Percentiles rank a stretch among this genome's conserved stretches.
These are phyloP conservation scores for Hapalemur alaotrensis DNA, from an alignment of 2,797 vertebrate genomes.

Conservation along the genomic window DNA sequence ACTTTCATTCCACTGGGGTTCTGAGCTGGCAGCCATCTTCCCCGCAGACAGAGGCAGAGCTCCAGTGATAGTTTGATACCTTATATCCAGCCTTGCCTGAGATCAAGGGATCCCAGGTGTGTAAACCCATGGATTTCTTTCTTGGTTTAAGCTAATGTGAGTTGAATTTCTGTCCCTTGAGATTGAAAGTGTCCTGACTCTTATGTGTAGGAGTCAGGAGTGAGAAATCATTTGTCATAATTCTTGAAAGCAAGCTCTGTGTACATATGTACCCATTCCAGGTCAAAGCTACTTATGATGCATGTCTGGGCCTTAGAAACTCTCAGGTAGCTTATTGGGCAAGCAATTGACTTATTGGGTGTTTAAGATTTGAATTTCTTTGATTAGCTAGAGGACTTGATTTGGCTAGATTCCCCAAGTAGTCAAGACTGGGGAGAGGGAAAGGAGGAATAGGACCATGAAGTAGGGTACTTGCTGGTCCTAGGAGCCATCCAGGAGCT, in stretches of 20 bases:
- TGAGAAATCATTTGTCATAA: neutral
- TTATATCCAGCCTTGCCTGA: neutral
- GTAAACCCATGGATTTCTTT: neutral
- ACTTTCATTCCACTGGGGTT: neutral
- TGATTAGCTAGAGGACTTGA: neutral
- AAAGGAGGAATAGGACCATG: neutral
- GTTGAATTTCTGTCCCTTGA: neutral
- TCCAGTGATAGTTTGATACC: neutral
- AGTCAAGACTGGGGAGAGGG: neutral
- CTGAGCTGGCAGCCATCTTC: neutral
- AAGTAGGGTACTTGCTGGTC: neutral
- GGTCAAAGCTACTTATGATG: neutral
- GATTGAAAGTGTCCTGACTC: neutral
- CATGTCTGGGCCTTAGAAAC: neutral
- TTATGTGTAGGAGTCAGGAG: neutral
- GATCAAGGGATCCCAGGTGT: neutral
- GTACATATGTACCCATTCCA: neutral
- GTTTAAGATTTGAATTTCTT: neutral
- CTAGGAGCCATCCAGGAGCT: neutral
- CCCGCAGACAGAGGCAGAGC: neutral
- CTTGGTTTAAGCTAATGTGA: neutral
- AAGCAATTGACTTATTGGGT: neutral
- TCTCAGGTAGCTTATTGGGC: neutral
- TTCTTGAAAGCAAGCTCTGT: neutral
- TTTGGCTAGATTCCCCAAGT: neutral